Evolutionary conservation across 2,113 vertebrate genomes (phyloP).

Genomic region (Gobiocypris rarus): DNA sequence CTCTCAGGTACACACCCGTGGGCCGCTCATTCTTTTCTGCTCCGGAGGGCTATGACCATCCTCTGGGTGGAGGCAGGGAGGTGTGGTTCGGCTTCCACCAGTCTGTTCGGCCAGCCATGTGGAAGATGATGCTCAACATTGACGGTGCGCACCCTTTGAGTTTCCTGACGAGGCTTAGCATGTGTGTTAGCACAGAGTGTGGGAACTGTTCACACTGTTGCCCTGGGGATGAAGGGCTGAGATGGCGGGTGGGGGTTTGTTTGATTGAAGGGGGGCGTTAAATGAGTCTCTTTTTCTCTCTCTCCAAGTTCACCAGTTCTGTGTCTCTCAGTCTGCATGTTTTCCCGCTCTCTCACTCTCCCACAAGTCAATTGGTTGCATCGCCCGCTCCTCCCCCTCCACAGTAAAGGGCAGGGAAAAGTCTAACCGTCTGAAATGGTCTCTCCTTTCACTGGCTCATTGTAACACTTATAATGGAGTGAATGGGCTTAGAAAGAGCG

Average conservation of each 20-base stretch:
- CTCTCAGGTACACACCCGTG: conserved; percentile 92
- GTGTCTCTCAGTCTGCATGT: conserved; percentile 36
- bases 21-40: conserved; percentile 99
- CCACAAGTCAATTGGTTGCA: conserved; percentile 48
- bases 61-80: conserved; percentile 94
- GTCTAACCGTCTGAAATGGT: conserved; percentile 49
- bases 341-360: conserved; percentile 56
- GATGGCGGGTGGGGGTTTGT: conserved; percentile 62
- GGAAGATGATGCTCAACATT: conserved; percentile 99
- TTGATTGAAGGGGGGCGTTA: conserved; percentile 22
- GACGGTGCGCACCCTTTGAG: conserved; percentile 82
- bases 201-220: conserved; percentile 64
- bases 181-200: conserved; percentile 44
- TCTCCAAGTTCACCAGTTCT: not conserved
- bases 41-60: conserved; percentile 97
- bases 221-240: conserved; percentile 60
- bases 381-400: not conserved
- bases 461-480: conserved; percentile 43
- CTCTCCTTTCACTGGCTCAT: conserved; percentile 38
- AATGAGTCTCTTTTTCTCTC: conserved; percentile 29
- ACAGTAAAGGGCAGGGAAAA: conserved; percentile 42
- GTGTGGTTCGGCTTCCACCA: conserved; percentile 99
- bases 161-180: not conserved
- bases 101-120: conserved; percentile 98
- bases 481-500: conserved; percentile 48